phyloP scores from a whole-genome alignment of 2,888 invertebrate genomes.

The Morpho helenor region DNA sequence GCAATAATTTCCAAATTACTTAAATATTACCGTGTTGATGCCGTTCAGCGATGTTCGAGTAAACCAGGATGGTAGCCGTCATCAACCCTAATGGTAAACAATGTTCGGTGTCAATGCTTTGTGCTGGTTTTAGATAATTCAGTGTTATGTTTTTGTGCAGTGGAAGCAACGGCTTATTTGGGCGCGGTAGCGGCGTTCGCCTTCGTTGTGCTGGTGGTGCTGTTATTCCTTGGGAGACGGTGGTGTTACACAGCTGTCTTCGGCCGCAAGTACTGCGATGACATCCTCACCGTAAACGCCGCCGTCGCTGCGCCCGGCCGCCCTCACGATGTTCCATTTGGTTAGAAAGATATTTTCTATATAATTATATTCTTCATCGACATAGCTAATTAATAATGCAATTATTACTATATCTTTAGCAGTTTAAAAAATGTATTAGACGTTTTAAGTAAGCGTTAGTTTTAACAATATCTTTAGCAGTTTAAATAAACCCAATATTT shows the following conservation, averaged over 20 bases:
- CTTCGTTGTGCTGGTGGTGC: slow-evolving; percentile 88
- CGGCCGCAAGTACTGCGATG: slow-evolving; percentile 64
- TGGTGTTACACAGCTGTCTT: slow-evolving; percentile 68
- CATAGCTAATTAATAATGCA: too few species aligned
- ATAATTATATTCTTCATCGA: too few species aligned
- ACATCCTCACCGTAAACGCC: slow-evolving; percentile 65
- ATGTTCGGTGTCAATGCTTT: slow-evolving; percentile 25
- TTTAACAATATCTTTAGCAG: too few species aligned
- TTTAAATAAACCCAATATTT: too few species aligned
- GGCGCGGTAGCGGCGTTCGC: slow-evolving; percentile 93
- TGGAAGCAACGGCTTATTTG: slow-evolving; percentile 93
- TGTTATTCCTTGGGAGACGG: slow-evolving; percentile 92
- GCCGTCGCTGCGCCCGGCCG: slow-evolving; percentile 53
- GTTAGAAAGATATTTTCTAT: slow-evolving; percentile 38
- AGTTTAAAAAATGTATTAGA: too few species aligned
- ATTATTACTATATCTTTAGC: too few species aligned
- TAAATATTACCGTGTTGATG: slow-evolving; percentile 18
- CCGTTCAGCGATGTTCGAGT: slow-evolving; percentile 29
- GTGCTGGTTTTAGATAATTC: slow-evolving; percentile 20
- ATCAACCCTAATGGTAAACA: slow-evolving; percentile 70
- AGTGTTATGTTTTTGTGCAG: slow-evolving; percentile 62
- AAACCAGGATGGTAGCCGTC: slow-evolving; percentile 63
- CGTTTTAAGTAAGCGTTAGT: too few species aligned
- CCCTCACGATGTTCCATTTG: slow-evolving; percentile 64
- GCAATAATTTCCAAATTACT: slow-evolving; percentile 13